These are phyloP conservation scores for Dunckerocampus dactyliophorus DNA, from an alignment of 2,113 vertebrate genomes.

Conservation along the genomic window DNA sequence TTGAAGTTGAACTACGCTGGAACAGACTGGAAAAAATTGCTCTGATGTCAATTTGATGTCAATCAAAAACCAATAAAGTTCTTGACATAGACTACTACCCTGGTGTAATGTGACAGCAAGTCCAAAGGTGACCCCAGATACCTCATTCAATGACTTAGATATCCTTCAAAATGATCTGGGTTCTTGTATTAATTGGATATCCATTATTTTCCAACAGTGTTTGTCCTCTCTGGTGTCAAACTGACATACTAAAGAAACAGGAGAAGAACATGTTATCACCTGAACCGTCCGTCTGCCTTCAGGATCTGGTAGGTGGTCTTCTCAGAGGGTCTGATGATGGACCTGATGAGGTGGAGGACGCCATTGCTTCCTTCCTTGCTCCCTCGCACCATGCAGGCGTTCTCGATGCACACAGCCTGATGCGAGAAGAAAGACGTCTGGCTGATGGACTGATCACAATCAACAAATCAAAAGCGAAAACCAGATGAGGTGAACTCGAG, in stretches of 20 bases:
- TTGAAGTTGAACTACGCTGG: too few relatives aligned
- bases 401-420: constrained; percentile 93
- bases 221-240: too few relatives aligned
- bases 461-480: background rate
- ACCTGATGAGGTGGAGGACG: constrained; percentile 81
- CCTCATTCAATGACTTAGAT: background rate
- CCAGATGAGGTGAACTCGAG: background rate
- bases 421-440: background rate
- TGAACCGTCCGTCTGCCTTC: constrained; percentile 85
- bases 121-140: background rate
- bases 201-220: too few relatives aligned
- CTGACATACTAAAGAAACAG: background rate
- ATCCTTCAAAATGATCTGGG: background rate
- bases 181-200: too few relatives aligned
- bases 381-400: constrained; percentile 89
- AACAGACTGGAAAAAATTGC: too few relatives aligned
- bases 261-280: constrained; percentile 64
- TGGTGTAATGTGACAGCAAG: too few relatives aligned
- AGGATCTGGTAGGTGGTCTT: constrained; percentile 80
- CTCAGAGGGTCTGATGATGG: constrained; percentile 85
- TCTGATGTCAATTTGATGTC: too few relatives aligned
- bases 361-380: constrained; percentile 91
- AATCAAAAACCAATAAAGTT: too few relatives aligned
- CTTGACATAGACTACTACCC: too few relatives aligned
- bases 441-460: background rate